Conservation (phyloP, 2,888 invertebrate genomes). For the Neuroscelio doddi region DNA sequence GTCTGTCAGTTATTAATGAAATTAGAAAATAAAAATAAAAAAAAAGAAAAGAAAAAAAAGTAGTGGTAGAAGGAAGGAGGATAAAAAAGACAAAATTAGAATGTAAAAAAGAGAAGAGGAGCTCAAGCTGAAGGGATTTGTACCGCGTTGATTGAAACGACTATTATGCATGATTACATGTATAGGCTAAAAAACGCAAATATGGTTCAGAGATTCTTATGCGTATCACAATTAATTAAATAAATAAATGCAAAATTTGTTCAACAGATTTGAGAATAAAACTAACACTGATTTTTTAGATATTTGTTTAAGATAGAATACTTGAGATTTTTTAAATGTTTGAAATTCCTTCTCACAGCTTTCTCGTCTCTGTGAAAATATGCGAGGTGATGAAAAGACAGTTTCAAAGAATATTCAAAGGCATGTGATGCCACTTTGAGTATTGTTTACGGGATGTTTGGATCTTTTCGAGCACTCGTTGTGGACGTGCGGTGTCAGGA, state of each 20-base stretch:
- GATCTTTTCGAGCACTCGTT: constrained; percentile 19
- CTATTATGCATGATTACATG: constrained; percentile 65
- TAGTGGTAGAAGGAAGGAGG: constrained; percentile 27
- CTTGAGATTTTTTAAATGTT: not conserved
- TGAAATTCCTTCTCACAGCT: constrained; percentile 2
- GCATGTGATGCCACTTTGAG: constrained; percentile 30
- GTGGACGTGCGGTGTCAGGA: constrained; percentile 4
- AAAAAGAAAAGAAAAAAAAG: constrained; percentile 38
- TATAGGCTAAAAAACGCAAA: too few relatives aligned
- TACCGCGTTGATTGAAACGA: constrained; percentile 69
- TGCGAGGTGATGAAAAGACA: not conserved
- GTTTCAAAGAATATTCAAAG: not conserved
- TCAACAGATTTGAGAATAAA: too few relatives aligned
- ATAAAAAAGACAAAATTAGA: constrained; percentile 42
- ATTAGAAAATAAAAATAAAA: constrained; percentile 62
- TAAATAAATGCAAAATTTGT: too few relatives aligned
- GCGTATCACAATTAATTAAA: too few relatives aligned
- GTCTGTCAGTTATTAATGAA: constrained; percentile 69
- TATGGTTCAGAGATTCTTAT: too few relatives aligned
- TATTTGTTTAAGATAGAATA: too few relatives aligned
- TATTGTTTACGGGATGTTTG: constrained; percentile 49
- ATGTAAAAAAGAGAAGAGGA: constrained; percentile 54
- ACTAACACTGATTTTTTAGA: too few relatives aligned
- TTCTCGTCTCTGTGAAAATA: not conserved
- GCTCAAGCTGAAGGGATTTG: constrained; percentile 64